Conservation (phyloP, 2,113 vertebrate species). For the Brachirus orientalis region DNA sequence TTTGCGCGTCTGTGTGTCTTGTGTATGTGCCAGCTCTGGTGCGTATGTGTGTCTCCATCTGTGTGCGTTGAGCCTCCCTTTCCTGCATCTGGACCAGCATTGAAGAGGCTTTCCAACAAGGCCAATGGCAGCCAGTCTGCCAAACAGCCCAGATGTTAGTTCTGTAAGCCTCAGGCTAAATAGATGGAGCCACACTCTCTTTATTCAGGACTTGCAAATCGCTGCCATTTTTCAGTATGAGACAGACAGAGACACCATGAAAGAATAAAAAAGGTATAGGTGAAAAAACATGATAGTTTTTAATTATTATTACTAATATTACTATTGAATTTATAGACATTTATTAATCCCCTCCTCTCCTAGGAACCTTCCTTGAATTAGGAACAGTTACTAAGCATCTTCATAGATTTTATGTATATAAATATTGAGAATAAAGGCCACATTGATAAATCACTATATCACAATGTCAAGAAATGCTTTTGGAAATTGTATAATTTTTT, state of each 20-base stretch:
- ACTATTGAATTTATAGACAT: too few relatives aligned
- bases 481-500: too few relatives aligned
- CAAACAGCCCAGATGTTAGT: conserved; percentile 99
- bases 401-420: not conserved
- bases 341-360: too few relatives aligned
- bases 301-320: too few relatives aligned
- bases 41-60: conserved; percentile 92
- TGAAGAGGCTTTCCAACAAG: conserved; percentile 94
- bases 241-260: conserved; percentile 18
- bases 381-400: not conserved
- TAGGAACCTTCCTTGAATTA: too few relatives aligned
- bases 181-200: conserved; percentile 94
- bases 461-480: not conserved
- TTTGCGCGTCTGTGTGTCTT: not conserved
- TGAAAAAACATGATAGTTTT: conserved; percentile 6
- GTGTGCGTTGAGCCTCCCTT: conserved; percentile 94
- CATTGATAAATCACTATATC: conserved; percentile 3
- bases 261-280: conserved; percentile 9
- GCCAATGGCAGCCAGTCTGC: conserved; percentile 93
- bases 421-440: not conserved
- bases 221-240: conserved; percentile 52
- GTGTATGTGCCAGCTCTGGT: conserved; percentile 15
- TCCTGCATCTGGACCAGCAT: conserved; percentile 98
- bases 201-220: conserved; percentile 96
- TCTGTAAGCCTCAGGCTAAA: conserved; percentile 97